A percentile compares a stretch with the other conserved stretches of the same genome.
Evolutionary conservation across 2,113 vertebrate species (phyloP).

Genomic region (Heterochromis multidens): DNA sequence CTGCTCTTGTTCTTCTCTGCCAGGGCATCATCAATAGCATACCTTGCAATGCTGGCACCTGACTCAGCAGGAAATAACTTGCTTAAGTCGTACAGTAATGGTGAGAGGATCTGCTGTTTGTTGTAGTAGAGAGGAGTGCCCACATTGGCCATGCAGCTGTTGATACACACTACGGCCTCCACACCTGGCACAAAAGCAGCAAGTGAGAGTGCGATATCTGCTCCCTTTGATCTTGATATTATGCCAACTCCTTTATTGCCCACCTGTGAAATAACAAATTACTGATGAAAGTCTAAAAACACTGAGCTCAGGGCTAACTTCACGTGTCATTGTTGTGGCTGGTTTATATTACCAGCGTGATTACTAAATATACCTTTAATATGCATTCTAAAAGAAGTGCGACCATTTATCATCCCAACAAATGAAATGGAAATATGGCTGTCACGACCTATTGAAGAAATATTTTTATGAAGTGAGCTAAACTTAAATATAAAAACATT

Average conservation of each 20-base stretch:
- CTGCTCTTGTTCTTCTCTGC: conserved; percentile 28
- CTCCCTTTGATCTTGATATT: conserved; percentile 12
- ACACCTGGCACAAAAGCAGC: not conserved
- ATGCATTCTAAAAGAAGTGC: not conserved
- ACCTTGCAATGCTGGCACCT: not conserved
- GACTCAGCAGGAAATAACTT: not conserved
- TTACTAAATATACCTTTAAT: too few species aligned
- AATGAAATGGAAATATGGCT: too few species aligned
- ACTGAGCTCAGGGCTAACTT: too few species aligned
- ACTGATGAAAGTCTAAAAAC: too few species aligned
- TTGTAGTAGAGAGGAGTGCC: not conserved
- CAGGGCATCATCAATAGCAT: not conserved
- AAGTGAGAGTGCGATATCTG: conserved; percentile 20
- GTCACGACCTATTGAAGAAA: too few species aligned
- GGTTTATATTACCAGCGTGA: too few species aligned
- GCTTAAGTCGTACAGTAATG: not conserved
- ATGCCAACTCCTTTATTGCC: conserved; percentile 17
- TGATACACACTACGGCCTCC: not conserved
- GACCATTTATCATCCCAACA: too few species aligned
- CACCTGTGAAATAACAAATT: not conserved
- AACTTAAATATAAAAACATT: too few species aligned
- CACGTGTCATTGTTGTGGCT: too few species aligned
- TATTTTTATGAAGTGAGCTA: too few species aligned
- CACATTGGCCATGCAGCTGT: not conserved
- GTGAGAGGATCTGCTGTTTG: not conserved